Evolutionary conservation across 1,140 invertebrate species (phyloP).

Genomic region (Heliothis subflexa): DNA sequence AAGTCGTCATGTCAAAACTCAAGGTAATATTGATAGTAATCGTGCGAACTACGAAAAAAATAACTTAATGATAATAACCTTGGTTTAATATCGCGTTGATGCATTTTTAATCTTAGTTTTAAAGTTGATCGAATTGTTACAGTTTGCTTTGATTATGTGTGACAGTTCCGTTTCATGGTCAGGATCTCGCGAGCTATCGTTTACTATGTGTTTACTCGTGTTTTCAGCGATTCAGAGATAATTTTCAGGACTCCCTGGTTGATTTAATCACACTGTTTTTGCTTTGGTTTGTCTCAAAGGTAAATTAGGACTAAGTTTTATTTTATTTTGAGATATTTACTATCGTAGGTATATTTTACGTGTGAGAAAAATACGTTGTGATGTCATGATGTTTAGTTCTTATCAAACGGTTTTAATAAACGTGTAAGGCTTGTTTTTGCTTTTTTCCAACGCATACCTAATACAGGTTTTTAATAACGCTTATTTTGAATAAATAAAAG

Average conservation of each 20-base stretch:
- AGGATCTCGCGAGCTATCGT: not conserved
- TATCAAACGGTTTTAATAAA: too few species aligned
- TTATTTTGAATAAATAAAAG: too few species aligned
- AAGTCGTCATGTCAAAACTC: slow-evolving; percentile 73
- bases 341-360: not conserved
- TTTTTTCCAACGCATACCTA: too few species aligned
- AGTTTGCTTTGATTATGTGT: slow-evolving; percentile 29
- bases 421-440: too few species aligned
- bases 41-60: slow-evolving; percentile 24
- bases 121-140: slow-evolving; percentile 15
- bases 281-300: not conserved
- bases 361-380: not conserved
- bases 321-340: not conserved
- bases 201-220: not conserved
- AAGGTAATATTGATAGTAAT: slow-evolving; percentile 64
- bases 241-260: not conserved
- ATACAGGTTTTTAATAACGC: too few species aligned
- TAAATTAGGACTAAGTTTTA: not conserved
- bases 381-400: too few species aligned
- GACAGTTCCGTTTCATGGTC: slow-evolving; percentile 8
- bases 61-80: slow-evolving; percentile 43
- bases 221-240: not conserved
- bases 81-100: slow-evolving; percentile 19
- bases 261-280: not conserved
- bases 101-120: slow-evolving; percentile 37